These are phyloP conservation scores for Cantharis nigra DNA, from an alignment of 2,888 invertebrate species.

Conservation along the genomic window DNA sequence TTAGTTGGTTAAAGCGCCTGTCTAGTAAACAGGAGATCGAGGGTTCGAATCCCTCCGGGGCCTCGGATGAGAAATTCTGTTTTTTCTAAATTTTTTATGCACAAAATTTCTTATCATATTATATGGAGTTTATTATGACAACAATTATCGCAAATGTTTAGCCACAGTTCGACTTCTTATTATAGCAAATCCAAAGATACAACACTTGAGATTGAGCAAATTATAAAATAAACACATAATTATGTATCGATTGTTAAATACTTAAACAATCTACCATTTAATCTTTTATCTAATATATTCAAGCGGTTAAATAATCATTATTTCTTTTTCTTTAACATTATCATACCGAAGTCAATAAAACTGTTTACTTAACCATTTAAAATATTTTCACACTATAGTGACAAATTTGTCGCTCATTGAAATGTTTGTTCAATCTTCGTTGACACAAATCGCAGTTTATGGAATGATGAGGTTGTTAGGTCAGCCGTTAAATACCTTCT, in stretches of 20 bases:
- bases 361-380: conserved; percentile 19
- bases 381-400: conserved; percentile 35
- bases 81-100: neutral
- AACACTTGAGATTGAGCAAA: neutral
- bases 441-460: conserved; percentile 17
- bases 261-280: neutral
- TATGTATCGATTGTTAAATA: neutral
- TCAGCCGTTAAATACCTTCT: neutral
- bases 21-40: conserved; percentile 74
- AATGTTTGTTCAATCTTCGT: conserved; percentile 26
- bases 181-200: neutral
- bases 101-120: neutral
- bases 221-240: neutral
- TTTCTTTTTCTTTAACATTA: conserved; percentile 2
- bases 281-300: neutral
- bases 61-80: conserved; percentile 48
- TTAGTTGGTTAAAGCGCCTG: conserved; percentile 81
- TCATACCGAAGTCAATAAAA: conserved; percentile 7
- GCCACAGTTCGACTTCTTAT: neutral
- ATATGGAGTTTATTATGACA: neutral
- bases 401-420: conserved; percentile 36
- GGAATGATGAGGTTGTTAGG: conserved; percentile 19
- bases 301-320: neutral
- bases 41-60: conserved; percentile 70
- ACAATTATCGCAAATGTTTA: neutral